These are phyloP conservation scores for Ormia ochracea DNA, from an alignment of 2,888 invertebrate genomes.

Conservation along the genomic window DNA sequence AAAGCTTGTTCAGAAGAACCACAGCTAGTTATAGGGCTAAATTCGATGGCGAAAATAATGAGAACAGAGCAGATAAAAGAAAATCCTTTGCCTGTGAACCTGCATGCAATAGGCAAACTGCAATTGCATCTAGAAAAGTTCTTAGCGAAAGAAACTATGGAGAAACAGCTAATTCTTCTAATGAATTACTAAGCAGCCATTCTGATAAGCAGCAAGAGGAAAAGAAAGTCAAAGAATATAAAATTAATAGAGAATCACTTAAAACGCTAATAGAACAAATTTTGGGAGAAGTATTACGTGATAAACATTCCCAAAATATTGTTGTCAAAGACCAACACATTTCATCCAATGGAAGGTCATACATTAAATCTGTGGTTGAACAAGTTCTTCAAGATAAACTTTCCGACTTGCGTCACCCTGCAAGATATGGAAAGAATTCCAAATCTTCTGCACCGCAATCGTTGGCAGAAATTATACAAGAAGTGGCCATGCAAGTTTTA, in stretches of 20 bases:
- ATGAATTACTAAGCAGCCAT: constrained; percentile 1
- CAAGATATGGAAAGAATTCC: not conserved
- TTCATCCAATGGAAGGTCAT: not conserved
- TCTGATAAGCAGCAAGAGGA: not conserved
- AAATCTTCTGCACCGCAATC: not conserved
- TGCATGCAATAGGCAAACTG: constrained; percentile 22
- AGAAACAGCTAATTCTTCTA: constrained; percentile 22
- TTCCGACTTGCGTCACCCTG: not conserved
- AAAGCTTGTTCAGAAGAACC: constrained; percentile 73
- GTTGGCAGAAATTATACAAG: constrained; percentile 32
- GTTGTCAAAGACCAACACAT: not conserved
- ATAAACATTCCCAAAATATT: constrained; percentile 63
- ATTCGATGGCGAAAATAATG: constrained; percentile 67
- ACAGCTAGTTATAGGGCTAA: constrained; percentile 77
- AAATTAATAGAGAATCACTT: not conserved
- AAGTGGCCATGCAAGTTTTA: constrained; percentile 27
- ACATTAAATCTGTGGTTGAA: constrained; percentile 27
- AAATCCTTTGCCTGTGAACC: not conserved
- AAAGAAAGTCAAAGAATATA: not conserved
- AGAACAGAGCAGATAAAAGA: not conserved
- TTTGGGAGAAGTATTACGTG: constrained; percentile 59
- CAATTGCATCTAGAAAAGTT: not conserved
- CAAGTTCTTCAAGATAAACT: constrained; percentile 38
- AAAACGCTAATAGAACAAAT: constrained; percentile 27
- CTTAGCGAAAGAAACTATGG: constrained; percentile 32